Percentiles rank a stretch among this genome's conserved stretches.
Conservation (phyloP, 2,888 invertebrate genomes). For the Tortrix viridana region DNA sequence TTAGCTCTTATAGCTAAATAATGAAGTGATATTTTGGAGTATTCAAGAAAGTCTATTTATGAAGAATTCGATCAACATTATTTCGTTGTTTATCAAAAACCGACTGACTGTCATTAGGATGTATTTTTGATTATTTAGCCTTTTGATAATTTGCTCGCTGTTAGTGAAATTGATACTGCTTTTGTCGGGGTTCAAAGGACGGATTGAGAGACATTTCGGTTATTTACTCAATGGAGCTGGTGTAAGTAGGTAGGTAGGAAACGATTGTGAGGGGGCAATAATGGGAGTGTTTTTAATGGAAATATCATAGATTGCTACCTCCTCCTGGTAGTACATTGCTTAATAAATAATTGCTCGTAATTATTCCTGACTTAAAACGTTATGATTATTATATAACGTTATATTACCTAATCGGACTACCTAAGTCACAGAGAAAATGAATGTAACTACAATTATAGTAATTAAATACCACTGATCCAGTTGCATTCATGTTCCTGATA, state of each 20-base stretch:
- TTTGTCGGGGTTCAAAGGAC: conserved; percentile 11
- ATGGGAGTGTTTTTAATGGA: not conserved
- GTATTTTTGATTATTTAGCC: conserved; percentile 6
- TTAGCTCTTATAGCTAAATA: not conserved
- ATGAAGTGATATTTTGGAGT: not conserved
- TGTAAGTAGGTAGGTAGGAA: conserved; percentile 2
- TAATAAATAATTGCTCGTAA: too few relatives aligned
- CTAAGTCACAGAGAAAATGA: too few relatives aligned
- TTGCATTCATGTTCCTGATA: too few relatives aligned
- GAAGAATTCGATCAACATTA: conserved; percentile 3
- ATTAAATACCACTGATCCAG: too few relatives aligned
- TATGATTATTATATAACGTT: too few relatives aligned
- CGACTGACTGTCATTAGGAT: not conserved
- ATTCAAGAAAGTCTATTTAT: not conserved
- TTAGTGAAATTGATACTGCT: conserved; percentile 22
- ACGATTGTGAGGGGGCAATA: not conserved
- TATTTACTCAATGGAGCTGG: not conserved
- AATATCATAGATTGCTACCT: not conserved
- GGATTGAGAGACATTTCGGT: conserved; percentile 9
- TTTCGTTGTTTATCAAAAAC: conserved; percentile 3
- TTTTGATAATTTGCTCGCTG: conserved; percentile 16
- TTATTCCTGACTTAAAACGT: too few relatives aligned
- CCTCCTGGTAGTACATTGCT: too few relatives aligned
- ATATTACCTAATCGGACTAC: too few relatives aligned
- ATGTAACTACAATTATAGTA: too few relatives aligned